Evolutionary conservation across 2,888 invertebrate genomes (phyloP).

Genomic region (Alentia gelatinosa): DNA sequence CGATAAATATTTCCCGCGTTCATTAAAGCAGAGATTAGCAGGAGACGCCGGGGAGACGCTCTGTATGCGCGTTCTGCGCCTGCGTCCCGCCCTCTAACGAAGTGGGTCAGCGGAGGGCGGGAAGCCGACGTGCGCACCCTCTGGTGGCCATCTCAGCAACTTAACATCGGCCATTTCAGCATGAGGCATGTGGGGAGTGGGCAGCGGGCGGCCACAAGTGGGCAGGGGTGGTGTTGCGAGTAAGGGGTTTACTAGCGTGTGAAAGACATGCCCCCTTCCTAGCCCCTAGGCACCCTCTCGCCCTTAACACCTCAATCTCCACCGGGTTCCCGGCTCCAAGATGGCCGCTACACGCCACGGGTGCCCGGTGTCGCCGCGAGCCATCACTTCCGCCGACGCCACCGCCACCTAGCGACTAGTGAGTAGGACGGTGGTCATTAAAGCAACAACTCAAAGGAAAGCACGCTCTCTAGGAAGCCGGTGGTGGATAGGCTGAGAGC

Average conservation of each 20-base stretch:
- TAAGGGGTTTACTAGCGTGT: background rate
- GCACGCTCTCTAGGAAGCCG: no score
- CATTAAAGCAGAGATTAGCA: slow-evolving; percentile 1
- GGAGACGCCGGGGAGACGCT: background rate
- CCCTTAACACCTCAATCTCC: background rate
- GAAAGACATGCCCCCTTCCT: background rate
- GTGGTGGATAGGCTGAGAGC: no score
- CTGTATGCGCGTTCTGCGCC: slow-evolving; percentile 22
- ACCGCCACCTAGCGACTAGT: no score
- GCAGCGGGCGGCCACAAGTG: background rate
- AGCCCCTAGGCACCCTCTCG: background rate
- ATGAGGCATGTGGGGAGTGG: background rate
- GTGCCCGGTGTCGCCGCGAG: no score
- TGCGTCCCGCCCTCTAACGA: slow-evolving; percentile 5
- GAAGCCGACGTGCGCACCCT: background rate
- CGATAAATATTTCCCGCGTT: slow-evolving; percentile 42
- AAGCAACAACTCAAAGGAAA: no score
- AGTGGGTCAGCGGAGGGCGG: slow-evolving; percentile 18
- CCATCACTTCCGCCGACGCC: no score
- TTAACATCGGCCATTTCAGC: slow-evolving; percentile 12
- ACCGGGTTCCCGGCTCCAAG: no score
- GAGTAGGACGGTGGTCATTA: no score
- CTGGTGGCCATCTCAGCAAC: background rate
- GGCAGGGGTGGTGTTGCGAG: background rate
- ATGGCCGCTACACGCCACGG: no score